Evolutionary conservation across 2,113 vertebrate species (phyloP).

Genomic region (Oreocharis arfaki): DNA sequence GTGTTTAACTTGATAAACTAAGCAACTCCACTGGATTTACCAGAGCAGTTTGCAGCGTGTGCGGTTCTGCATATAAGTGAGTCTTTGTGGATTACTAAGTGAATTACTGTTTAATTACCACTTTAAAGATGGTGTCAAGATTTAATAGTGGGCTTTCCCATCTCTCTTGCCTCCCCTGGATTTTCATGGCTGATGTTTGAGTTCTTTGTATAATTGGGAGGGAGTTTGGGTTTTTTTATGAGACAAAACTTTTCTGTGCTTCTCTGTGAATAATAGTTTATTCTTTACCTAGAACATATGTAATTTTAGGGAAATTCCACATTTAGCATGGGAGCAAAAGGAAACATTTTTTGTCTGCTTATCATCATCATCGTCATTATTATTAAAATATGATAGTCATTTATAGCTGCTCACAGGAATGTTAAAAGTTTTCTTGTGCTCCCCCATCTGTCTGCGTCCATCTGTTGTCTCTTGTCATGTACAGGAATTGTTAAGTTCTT

Average conservation of each 20-base stretch:
- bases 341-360: conserved; percentile 41
- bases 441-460: conserved; percentile 59
- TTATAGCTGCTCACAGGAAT: conserved; percentile 50
- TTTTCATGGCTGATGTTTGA: neutral
- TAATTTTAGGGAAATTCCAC: conserved; percentile 48
- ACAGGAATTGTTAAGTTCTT: conserved; percentile 30
- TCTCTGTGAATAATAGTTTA: neutral
- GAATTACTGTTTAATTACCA: neutral
- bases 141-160: neutral
- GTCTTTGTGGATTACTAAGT: neutral
- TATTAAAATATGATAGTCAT: conserved; percentile 61
- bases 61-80: neutral
- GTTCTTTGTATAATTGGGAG: neutral
- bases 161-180: neutral
- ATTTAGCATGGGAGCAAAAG: conserved; percentile 43
- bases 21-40: neutral
- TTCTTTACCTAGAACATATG: conserved; percentile 18
- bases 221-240: neutral
- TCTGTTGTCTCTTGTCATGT: conserved; percentile 59
- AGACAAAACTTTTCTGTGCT: neutral
- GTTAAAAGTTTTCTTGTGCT: conserved; percentile 62
- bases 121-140: neutral
- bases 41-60: neutral
- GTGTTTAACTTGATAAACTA: neutral
- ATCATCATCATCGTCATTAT: conserved; percentile 39